phyloP scores from a whole-genome alignment of 2,888 invertebrate species.

The Himalopsyche kuldschensis region DNA sequence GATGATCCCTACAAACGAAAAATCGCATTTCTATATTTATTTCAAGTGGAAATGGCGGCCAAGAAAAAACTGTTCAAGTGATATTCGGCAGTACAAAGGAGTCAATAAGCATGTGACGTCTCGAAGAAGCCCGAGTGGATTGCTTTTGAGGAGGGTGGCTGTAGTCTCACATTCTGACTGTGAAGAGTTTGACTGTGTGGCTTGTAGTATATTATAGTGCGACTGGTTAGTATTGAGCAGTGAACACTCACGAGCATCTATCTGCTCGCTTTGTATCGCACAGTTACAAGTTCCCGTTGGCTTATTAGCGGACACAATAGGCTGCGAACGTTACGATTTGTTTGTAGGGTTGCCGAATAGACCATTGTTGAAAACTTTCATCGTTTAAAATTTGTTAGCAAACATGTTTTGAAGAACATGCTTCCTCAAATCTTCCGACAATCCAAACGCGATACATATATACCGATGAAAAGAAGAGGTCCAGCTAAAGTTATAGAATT shows the following conservation, averaged over 20 bases:
- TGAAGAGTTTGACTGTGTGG: background rate
- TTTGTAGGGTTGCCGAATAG: background rate
- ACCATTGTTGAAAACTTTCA: no score
- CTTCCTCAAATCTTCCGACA: no score
- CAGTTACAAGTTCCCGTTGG: background rate
- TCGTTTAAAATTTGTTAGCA: no score
- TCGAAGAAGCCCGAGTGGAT: background rate
- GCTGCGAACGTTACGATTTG: background rate
- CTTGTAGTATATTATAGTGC: background rate
- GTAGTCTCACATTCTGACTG: background rate
- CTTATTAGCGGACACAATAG: background rate
- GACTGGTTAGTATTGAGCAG: background rate
- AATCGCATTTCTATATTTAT: background rate
- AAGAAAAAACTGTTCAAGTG: background rate
- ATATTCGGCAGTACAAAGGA: background rate
- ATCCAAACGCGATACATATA: no score
- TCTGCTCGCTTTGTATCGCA: background rate
- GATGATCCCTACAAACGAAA: background rate
- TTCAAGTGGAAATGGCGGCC: background rate
- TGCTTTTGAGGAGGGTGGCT: background rate
- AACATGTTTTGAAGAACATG: no score
- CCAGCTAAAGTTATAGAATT: no score
- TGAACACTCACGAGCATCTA: background rate
- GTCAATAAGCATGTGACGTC: background rate
- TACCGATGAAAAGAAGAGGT: no score